These are phyloP conservation scores for Pipistrellus pipistrellus DNA, from an alignment of 2,797 vertebrate species.

Conservation along the genomic window DNA sequence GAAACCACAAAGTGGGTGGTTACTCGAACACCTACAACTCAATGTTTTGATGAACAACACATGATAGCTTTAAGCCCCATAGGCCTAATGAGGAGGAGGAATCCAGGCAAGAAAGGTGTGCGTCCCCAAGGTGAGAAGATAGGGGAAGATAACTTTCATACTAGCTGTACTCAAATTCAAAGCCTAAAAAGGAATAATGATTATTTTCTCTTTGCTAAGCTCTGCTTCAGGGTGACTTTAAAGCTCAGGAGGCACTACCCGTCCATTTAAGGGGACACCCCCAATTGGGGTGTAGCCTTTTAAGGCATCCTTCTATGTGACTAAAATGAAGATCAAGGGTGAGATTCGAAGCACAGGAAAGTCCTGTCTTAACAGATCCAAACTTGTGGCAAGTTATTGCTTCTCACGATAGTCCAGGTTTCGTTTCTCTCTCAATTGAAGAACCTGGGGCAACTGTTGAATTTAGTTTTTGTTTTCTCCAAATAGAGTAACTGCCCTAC, in stretches of 20 bases:
- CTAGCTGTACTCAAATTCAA: background rate
- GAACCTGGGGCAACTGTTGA: background rate
- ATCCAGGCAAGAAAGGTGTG: background rate
- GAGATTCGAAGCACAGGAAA: conserved; percentile 46
- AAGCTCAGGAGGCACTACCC: background rate
- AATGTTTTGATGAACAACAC: background rate
- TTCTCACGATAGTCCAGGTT: conserved; percentile 1
- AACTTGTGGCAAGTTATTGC: conserved; percentile 33
- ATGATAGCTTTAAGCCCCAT: background rate
- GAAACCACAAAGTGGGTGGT: conserved; percentile 10
- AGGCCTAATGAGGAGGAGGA: background rate
- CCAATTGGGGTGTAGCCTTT: conserved; percentile 24
- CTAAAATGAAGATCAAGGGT: conserved; percentile 68
- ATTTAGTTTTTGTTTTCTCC: conserved; percentile 37
- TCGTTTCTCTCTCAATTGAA: background rate
- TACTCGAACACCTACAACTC: background rate
- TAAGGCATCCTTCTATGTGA: conserved; percentile 15
- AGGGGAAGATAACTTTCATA: background rate
- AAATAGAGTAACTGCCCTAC: background rate
- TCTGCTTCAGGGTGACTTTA: conserved; percentile 35
- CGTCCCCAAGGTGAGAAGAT: background rate
- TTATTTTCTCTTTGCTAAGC: conserved; percentile 35
- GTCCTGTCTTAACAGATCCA: conserved; percentile 59
- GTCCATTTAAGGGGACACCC: conserved; percentile 44
- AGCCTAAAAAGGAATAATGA: conserved; percentile 27